Evolutionary conservation across 2,888 invertebrate genomes (phyloP).

Genomic region (Thyatira batis): DNA sequence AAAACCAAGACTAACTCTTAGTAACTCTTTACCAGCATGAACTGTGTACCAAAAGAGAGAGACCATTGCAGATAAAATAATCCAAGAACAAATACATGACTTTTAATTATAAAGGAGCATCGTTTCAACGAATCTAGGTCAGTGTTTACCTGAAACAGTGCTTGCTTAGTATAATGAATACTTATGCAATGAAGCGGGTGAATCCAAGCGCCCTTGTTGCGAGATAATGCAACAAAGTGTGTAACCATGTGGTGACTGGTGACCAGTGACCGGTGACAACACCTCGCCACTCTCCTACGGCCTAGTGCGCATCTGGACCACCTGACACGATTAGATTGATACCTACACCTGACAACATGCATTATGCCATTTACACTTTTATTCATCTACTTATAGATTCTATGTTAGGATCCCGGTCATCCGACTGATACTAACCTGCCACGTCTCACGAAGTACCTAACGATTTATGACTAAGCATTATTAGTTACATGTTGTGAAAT

Average conservation of each 20-base stretch:
- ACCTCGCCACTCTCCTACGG: slow-evolving; percentile 5
- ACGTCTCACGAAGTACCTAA: no score
- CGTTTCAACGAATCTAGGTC: neutral
- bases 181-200: neutral
- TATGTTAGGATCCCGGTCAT: no score
- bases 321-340: neutral
- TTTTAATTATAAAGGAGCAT: neutral
- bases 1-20: no score
- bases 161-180: neutral
- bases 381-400: no score
- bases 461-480: no score
- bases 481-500: no score
- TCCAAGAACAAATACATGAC: neutral
- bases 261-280: neutral
- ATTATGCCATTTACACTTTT: neutral
- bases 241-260: slow-evolving; percentile 10
- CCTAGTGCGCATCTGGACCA: slow-evolving; percentile 7
- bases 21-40: no score
- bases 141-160: neutral
- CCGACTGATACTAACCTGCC: no score
- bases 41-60: no score
- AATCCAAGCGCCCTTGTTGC: slow-evolving; percentile 2
- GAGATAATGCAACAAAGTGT: slow-evolving; percentile 11
- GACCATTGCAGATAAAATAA: no score
- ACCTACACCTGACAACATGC: neutral